Base-by-base conservation (phyloP, 2,888 invertebrate genomes). In the Amphipoea lucens region DNA sequence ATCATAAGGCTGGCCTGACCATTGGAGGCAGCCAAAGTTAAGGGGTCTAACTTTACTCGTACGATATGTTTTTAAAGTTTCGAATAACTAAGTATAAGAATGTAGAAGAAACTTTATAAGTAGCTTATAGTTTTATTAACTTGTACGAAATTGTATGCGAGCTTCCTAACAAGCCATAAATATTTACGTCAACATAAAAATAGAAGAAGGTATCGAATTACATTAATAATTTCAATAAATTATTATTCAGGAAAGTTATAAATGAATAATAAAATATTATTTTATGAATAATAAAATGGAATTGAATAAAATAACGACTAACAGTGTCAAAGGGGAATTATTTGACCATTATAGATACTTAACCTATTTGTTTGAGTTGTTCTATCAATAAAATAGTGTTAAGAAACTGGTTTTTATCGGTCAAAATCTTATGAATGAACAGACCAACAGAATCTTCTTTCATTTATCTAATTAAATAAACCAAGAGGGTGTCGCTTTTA, bases 251-350 rank as follows among this genome's bases (percentile, higher is more conserved):
- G 83, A 88, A 88, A 83, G 80, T 80, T 77, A 73, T 87, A 40
- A 4, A 5, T 77, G 76, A 79, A 74, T 74, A 79, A 76, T 82
- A 85, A 88, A 87, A 79, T 82, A 79, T 78, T 74, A 79, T 29
- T 29, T 29, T 29, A 5, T 77, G 76, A 79, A 74, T 74, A 79
- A 76, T 82, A 85, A 88, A 87, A 79, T 82, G 29, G 29, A 29
- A 79, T 78, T 74, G 29, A 29, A 79, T 80, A 66, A 78, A 84
- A 82, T 81, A 73, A 87, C 70, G 67, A 75, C 76, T 42, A 7
- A 36, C 51, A 69, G 48, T 69, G 87, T 87, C 85, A 88, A 73
- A 85, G 85, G 78, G 82, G 70, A 87, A 71, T 76, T 78, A 82
- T 83, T 76, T 86, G n/a, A 51, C 66, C 51, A 76, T 65, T 60